Evolutionary conservation across 2,888 invertebrate genomes (phyloP), one percentile per base, ranked within the genome.

Genomic region (Phrixothrix hirtus): DNA sequence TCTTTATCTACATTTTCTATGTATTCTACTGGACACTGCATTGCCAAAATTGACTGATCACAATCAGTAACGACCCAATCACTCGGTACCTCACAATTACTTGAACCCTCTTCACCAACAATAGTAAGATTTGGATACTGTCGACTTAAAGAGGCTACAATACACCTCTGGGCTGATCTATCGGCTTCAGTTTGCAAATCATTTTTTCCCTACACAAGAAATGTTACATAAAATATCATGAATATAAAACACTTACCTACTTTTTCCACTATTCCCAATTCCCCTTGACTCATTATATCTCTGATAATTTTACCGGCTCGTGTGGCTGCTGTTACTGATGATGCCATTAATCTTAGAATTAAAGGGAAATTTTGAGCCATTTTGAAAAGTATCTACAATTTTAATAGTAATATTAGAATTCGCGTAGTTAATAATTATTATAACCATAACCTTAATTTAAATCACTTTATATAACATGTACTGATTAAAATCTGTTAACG

Each of bases 101-200:
- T 81, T 55, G 73, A 76, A 10, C 86, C 95, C 76, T 98, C 98
- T 77, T 98, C 98, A 0, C 95, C 95, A 65, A 94, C 92, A 50
- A 97, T 88, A 30, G 83, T 85, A 0, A 92, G 73, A 63, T 82
- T 83, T 0, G 96, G 95, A 76, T 93, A 99, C 65, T 89, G 87
- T 53, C 83, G 83, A 25, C 85, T 79, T 2, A 99, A 79, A 1
- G 95, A 95, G 14, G 90, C 88, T 53, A 96, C 84, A 53, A 99
- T 99, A 72, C 94, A 95, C 59, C 84, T 83, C 75, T 99, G 97
- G 0, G 95, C 96, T 16, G 92, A 89, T 59, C 98, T 83, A 73
- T 99, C 99, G 3, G 99, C 99, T 79, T 96, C 95, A 2, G 99
- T 99, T 81, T 99, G 98, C 31, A 93, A 82, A 77, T 99, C 98